Percentiles rank a stretch among this genome's conserved stretches.
Evolutionary conservation across 2,113 vertebrate genomes (phyloP).

Genomic region (Nothoprocta perdicaria): DNA sequence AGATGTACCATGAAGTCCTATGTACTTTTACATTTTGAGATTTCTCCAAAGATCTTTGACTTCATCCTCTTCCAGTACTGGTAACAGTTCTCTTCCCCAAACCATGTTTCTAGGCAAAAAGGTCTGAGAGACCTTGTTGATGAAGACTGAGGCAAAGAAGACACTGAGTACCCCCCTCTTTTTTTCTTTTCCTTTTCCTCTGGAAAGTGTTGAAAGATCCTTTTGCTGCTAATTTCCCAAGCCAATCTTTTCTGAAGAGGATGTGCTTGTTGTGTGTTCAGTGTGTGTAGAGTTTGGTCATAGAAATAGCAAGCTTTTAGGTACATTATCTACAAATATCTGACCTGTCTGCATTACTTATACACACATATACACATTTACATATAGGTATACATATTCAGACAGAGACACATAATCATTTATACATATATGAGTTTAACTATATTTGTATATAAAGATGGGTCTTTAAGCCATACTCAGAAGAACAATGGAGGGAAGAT

Average conservation of each 20-base stretch:
- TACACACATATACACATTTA: background rate
- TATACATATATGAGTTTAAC: background rate
- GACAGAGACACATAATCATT: background rate
- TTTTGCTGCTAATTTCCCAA: conserved; percentile 42
- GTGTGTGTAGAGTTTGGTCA: background rate
- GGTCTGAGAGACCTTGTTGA: background rate
- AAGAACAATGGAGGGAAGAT: background rate
- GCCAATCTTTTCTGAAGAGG: conserved; percentile 38
- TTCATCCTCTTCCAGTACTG: background rate
- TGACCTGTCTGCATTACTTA: background rate
- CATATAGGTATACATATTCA: background rate
- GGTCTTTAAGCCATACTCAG: background rate
- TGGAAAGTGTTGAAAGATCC: background rate
- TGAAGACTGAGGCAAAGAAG: background rate
- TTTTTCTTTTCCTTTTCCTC: conserved; percentile 7
- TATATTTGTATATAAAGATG: background rate
- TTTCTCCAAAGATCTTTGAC: background rate
- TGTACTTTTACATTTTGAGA: background rate
- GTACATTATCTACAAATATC: background rate
- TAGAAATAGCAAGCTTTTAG: background rate
- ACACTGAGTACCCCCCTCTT: background rate
- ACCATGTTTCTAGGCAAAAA: background rate
- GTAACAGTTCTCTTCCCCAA: background rate
- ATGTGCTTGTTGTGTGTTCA: background rate
- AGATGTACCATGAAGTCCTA: background rate